A percentile compares a stretch with the other conserved stretches of the same genome.
Conservation (phyloP, 2,113 vertebrate genomes). For the Trogon surrucura region DNA sequence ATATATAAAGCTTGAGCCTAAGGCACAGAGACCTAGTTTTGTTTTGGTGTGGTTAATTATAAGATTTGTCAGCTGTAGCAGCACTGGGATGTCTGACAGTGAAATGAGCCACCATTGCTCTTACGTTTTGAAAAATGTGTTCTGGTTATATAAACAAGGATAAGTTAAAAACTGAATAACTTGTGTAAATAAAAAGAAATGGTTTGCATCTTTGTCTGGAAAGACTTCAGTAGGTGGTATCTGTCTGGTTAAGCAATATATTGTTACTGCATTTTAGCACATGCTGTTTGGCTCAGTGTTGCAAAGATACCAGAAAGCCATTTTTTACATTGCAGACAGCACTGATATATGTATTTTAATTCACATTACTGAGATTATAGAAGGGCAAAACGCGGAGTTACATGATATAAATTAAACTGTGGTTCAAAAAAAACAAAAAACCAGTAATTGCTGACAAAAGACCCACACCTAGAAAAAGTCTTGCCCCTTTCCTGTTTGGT, state of each 20-base stretch:
- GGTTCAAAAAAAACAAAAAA: not conserved
- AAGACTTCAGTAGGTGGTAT: not conserved
- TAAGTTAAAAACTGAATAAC: constrained; percentile 31
- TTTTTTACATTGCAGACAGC: not conserved
- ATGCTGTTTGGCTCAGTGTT: not conserved
- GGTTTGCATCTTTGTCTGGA: not conserved
- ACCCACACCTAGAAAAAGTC: not conserved
- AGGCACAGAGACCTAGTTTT: constrained; percentile 66
- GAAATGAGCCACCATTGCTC: constrained; percentile 39
- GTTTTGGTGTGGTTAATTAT: constrained; percentile 48
- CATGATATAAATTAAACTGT: not conserved
- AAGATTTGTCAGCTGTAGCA: constrained; percentile 23
- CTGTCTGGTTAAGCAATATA: not conserved
- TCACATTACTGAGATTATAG: not conserved
- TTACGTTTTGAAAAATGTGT: constrained; percentile 27
- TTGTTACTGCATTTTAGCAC: not conserved
- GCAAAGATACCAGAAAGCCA: not conserved
- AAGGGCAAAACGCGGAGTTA: not conserved
- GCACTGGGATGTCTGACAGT: constrained; percentile 33
- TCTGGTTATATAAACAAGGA: constrained; percentile 28
- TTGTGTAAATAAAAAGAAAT: not conserved
- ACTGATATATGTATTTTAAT: not conserved
- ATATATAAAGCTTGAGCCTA: constrained; percentile 41
- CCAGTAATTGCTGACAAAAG: not conserved
- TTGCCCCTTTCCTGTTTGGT: not conserved